Evolutionary conservation across 2,797 vertebrate genomes (phyloP).

Genomic region (Trachops cirrhosus): DNA sequence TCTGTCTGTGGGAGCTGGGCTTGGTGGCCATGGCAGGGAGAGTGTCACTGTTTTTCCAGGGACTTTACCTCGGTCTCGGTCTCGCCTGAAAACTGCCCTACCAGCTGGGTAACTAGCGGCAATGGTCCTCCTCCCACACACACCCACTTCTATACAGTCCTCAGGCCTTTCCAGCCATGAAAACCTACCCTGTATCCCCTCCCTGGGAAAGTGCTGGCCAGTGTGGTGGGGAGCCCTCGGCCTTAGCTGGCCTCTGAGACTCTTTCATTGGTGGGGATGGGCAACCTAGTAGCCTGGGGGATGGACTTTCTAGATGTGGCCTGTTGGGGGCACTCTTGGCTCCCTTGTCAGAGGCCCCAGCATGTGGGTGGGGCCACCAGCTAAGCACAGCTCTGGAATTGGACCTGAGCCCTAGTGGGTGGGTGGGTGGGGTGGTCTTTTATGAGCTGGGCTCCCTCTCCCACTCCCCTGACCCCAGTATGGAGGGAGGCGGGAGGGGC

Average conservation of each 20-base stretch:
- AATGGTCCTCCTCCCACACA: neutral
- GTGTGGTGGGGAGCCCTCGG: neutral
- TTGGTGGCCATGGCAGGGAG: neutral
- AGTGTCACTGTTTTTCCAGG: neutral
- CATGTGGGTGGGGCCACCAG: neutral
- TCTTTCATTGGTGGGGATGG: neutral
- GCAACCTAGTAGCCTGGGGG: neutral
- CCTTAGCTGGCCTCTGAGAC: neutral
- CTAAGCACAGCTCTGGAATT: slow-evolving; percentile 30
- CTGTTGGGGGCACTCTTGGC: slow-evolving; percentile 19
- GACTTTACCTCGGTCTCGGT: neutral
- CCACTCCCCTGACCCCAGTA: slow-evolving; percentile 60
- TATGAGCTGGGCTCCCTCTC: slow-evolving; percentile 22
- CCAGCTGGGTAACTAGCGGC: neutral
- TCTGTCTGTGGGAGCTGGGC: neutral
- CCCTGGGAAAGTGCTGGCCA: neutral
- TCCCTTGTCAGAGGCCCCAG: neutral
- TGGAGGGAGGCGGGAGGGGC: slow-evolving; percentile 27
- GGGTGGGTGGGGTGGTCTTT: slow-evolving; percentile 57
- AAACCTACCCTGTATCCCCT: neutral
- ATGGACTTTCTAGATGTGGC: slow-evolving; percentile 14
- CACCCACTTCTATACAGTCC: neutral
- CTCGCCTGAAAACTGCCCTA: neutral
- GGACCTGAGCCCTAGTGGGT: neutral
- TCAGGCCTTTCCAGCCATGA: neutral